Evolutionary conservation across 1,140 invertebrate genomes (phyloP), one percentile per base, ranked within the genome.

Genomic region (Penaeus vannamei): DNA sequence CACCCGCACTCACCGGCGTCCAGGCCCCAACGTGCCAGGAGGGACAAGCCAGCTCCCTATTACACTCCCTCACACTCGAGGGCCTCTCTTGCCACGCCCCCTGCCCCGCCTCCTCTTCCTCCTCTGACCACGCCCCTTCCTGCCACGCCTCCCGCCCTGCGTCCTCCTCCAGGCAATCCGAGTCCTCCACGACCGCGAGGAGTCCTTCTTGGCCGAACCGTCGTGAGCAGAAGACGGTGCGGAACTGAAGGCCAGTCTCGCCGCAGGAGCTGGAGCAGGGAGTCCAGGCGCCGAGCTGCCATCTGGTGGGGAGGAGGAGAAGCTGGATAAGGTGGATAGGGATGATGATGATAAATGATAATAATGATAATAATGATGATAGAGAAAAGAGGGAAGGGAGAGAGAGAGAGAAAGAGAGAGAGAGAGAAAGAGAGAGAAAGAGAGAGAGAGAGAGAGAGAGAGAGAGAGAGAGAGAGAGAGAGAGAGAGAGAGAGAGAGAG

Each of bases 11-110:
- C 94, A 97, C 97, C 84, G 96, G 95, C 93, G 95, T 96, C 97
- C 97, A 98, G 12, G 96, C 96, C 85, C 96, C 97, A 42, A 95
- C 93, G 91, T 97, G 96, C 96, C 97, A 98, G 42, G 95, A 94
- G 0, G 97, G 97, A 93, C 98, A 99, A 32, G 95, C 94, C 42
- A 95, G 93, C 22, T 95, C 95, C 86, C 95, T 94, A 92, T 97
- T 97, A 92, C 98, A 98, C 86, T 95, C 93, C 92, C 96, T 95
- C 62, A 94, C 94, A 22, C 95, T 94, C 2, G 94, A 92, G 0
- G 96, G 97, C 92, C 7, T 93, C 92, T 76, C 95, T 93, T 20
- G 95, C 93, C 98, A 98, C 32, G 95, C 94, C 46, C 95, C 93
- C 23, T 95, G 95, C 86, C 95, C 94, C 92, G 97, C n/a, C n/a